A percentile compares a stretch with the other conserved stretches of the same genome.
phyloP scores from a whole-genome alignment of 2,113 vertebrate genomes.

The Pungitius pungitius region DNA sequence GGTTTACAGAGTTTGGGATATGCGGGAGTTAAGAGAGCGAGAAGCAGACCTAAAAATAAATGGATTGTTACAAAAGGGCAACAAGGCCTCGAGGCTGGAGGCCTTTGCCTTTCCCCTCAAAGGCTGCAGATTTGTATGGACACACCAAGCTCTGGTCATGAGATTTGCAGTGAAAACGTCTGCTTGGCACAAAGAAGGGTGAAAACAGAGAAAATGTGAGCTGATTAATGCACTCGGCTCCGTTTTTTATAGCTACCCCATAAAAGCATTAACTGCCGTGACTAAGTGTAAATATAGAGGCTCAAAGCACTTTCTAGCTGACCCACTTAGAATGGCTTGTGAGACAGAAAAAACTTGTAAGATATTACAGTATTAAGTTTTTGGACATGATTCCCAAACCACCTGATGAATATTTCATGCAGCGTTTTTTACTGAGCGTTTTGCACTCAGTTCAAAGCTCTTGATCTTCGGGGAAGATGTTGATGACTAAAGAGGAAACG shows the following conservation, averaged over 20 bases:
- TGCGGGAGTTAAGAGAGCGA: not conserved
- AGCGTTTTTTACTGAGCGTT: slow-evolving; percentile 27
- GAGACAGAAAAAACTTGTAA: slow-evolving; percentile 3
- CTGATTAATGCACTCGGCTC: not conserved
- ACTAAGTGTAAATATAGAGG: slow-evolving; percentile 28
- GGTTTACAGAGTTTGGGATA: not conserved
- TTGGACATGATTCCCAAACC: slow-evolving; percentile 23
- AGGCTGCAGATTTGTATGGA: slow-evolving; percentile 25
- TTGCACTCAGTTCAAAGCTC: slow-evolving; percentile 50
- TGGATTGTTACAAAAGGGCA: slow-evolving; percentile 11
- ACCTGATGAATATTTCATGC: slow-evolving; percentile 66
- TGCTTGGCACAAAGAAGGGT: not conserved
- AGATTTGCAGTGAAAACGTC: slow-evolving; percentile 10
- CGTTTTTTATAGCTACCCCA: not conserved
- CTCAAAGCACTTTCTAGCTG: slow-evolving; percentile 17
- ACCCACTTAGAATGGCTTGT: slow-evolving; percentile 42
- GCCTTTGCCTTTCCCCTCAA: slow-evolving; percentile 18
- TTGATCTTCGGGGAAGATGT: slow-evolving; percentile 43
- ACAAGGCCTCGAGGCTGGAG: slow-evolving; percentile 6
- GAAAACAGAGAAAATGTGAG: slow-evolving; percentile 28
- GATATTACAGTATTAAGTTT: slow-evolving; percentile 30
- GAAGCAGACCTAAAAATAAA: slow-evolving; percentile 14
- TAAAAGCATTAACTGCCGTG: slow-evolving; percentile 19
- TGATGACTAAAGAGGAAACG: slow-evolving; percentile 43
- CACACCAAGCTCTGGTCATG: slow-evolving; percentile 11